Conservation (phyloP, 2,113 vertebrate genomes). For the Lanius ludovicianus region DNA sequence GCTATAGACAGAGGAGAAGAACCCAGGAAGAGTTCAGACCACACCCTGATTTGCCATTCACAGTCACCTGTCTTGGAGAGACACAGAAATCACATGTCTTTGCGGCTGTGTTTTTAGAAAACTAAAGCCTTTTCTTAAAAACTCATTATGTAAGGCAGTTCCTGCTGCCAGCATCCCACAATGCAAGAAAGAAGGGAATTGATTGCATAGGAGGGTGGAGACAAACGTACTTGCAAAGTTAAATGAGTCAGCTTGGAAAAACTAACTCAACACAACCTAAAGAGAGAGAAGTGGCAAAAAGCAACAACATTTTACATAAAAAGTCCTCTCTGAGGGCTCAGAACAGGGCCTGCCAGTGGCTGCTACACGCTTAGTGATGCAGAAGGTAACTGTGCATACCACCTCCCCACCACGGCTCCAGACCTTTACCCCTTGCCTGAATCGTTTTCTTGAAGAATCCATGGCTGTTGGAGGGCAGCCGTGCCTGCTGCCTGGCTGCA, state of each 20-base stretch:
- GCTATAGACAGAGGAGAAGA: background rate
- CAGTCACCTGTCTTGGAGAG: background rate
- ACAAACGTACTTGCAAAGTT: constrained; percentile 49
- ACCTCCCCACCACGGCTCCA: background rate
- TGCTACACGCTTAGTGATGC: background rate
- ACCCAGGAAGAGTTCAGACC: background rate
- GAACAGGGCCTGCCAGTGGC: background rate
- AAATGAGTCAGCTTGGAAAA: constrained; percentile 67
- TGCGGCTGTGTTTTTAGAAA: constrained; percentile 12
- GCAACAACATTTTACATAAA: background rate
- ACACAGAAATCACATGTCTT: background rate
- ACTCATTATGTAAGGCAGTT: constrained; percentile 45
- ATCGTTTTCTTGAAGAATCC: constrained; percentile 7
- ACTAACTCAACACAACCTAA: constrained; percentile 51
- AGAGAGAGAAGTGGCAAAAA: constrained; percentile 18
- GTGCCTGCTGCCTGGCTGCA: background rate
- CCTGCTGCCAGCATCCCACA: constrained; percentile 42
- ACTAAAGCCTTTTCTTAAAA: constrained; percentile 21
- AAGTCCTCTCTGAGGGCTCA: background rate
- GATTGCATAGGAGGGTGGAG: constrained; percentile 64
- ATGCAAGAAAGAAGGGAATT: constrained; percentile 48
- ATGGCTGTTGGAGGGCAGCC: background rate
- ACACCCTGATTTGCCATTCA: constrained; percentile 1
- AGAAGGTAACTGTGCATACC: background rate
- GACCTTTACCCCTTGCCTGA: background rate